A percentile compares a stretch with the other conserved stretches of the same genome.
phyloP scores from a whole-genome alignment of 2,113 vertebrate genomes.

The Stigmatopora argus region DNA sequence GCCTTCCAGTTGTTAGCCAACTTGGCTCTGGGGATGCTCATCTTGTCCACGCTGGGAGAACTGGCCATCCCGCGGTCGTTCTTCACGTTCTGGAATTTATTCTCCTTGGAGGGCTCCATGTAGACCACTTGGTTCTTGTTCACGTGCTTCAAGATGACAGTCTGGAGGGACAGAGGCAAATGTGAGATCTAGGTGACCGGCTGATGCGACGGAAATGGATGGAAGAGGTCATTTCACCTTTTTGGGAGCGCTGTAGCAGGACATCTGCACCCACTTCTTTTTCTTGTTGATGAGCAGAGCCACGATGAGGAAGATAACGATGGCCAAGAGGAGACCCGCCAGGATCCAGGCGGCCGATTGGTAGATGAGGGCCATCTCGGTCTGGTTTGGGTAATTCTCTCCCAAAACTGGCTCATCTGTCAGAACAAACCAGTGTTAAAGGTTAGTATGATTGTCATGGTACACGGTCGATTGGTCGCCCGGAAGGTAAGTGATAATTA shows the following conservation, averaged over 20 bases:
- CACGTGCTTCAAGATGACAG: conserved; percentile 73
- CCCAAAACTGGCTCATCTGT: conserved; percentile 47
- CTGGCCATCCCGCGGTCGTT: conserved; percentile 65
- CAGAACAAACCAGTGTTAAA: neutral
- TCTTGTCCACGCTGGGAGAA: conserved; percentile 60
- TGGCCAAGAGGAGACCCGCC: conserved; percentile 70
- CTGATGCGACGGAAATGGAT: too few species aligned
- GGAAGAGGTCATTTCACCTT: conserved; percentile 59
- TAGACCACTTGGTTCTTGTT: conserved; percentile 74
- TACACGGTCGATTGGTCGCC: too few species aligned
- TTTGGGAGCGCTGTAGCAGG: conserved; percentile 75
- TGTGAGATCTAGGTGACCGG: neutral
- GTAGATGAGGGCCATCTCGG: conserved; percentile 72
- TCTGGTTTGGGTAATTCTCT: conserved; percentile 59
- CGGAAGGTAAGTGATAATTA: too few species aligned
- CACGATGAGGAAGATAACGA: conserved; percentile 70
- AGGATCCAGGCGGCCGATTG: conserved; percentile 78
- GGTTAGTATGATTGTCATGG: neutral
- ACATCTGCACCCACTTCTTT: conserved; percentile 78
- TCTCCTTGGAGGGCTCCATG: conserved; percentile 75
- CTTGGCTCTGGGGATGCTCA: conserved; percentile 74
- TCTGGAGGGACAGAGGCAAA: conserved; percentile 44
- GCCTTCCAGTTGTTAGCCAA: conserved; percentile 61
- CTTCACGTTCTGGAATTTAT: conserved; percentile 71
- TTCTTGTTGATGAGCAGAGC: conserved; percentile 72